These are phyloP conservation scores for Teinopalpus imperialis DNA, from an alignment of 2,888 invertebrate species.

Conservation along the genomic window DNA sequence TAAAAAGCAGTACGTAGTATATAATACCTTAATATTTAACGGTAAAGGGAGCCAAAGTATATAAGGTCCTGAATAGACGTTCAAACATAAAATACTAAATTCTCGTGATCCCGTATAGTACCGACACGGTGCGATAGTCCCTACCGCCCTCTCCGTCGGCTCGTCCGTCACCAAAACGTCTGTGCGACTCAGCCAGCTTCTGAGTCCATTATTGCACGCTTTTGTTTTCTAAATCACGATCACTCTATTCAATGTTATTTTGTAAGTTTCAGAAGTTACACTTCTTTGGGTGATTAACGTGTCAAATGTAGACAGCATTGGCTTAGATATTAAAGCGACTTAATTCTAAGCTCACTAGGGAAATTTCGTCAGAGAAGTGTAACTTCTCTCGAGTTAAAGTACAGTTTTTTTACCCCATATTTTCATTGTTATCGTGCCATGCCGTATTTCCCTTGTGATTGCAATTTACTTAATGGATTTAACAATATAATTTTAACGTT, in stretches of 20 bases:
- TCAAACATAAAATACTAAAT: neutral
- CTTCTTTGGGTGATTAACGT: too few species aligned
- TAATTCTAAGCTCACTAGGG: too few species aligned
- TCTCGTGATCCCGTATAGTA: neutral
- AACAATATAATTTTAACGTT: constrained; percentile 1
- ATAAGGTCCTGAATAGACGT: neutral
- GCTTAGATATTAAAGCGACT: too few species aligned
- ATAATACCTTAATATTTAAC: too few species aligned
- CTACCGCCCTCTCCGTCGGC: neutral
- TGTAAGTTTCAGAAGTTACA: neutral
- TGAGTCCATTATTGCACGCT: constrained; percentile 76
- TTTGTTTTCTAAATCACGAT: constrained; percentile 41
- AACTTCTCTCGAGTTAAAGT: too few species aligned
- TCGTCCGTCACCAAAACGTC: constrained; percentile 53
- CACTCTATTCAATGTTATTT: constrained; percentile 1
- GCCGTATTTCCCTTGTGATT: constrained; percentile 15
- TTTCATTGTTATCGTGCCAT: constrained; percentile 21
- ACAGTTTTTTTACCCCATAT: neutral
- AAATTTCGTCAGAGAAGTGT: neutral
- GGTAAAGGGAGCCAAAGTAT: constrained; percentile 3
- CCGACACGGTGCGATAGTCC: constrained; percentile 2
- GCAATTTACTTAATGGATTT: constrained; percentile 6
- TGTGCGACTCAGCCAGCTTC: constrained; percentile 68
- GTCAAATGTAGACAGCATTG: too few species aligned
- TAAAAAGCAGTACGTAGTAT: too few species aligned